Evolutionary conservation across 1,140 invertebrate genomes (phyloP).

Genomic region (Ctenoplectra terminalis): DNA sequence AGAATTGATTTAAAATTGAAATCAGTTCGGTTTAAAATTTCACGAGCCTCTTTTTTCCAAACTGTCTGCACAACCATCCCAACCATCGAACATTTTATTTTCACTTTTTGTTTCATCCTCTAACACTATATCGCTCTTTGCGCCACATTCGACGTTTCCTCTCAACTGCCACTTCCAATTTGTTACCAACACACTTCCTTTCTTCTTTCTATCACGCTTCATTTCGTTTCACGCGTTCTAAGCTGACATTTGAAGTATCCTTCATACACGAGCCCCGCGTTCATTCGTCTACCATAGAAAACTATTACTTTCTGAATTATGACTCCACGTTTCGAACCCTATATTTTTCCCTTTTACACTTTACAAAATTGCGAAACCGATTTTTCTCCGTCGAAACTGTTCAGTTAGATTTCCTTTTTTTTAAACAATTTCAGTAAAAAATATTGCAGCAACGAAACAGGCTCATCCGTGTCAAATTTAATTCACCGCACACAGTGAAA

Average conservation of each 20-base stretch:
- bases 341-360: not conserved
- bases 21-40: not conserved
- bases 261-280: not conserved
- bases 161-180: constrained; percentile 25
- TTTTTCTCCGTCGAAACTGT: not conserved
- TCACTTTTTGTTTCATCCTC: not conserved
- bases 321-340: too few relatives aligned
- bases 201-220: constrained; percentile 21
- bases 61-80: not conserved
- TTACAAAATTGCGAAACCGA: too few relatives aligned
- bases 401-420: not conserved
- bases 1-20: too few relatives aligned
- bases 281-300: not conserved
- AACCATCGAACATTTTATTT: not conserved
- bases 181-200: constrained; percentile 51
- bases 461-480: not conserved
- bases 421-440: not conserved
- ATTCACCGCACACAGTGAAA: constrained; percentile 11
- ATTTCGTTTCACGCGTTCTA: constrained; percentile 18
- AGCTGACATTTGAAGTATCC: constrained; percentile 10
- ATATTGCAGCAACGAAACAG: not conserved
- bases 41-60: not conserved
- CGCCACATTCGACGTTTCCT: constrained; percentile 33
- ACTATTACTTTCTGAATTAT: not conserved
- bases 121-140: constrained; percentile 28